Conservation (phyloP, 1,140 invertebrate species). For the Ooceraea biroi region DNA sequence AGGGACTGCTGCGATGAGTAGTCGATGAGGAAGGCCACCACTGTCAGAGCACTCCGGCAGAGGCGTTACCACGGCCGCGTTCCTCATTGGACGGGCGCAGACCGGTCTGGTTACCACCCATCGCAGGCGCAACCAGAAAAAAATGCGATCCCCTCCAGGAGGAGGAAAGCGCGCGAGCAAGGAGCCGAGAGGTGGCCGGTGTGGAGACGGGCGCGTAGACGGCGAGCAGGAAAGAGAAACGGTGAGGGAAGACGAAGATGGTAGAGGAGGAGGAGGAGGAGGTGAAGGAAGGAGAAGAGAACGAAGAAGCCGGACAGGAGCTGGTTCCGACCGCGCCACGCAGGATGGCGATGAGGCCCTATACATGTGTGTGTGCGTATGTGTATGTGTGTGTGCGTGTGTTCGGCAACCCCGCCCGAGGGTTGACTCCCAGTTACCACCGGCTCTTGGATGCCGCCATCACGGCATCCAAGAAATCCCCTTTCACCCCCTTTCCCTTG, state of each 20-base stretch:
- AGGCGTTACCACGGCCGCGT: conserved; percentile 76
- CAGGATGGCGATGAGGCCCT: conserved; percentile 52
- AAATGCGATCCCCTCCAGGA: conserved; percentile 75
- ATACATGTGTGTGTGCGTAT: too few species aligned
- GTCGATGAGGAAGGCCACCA: conserved; percentile 76
- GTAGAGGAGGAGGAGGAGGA: background rate
- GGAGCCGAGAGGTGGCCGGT: conserved; percentile 67
- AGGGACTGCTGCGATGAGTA: conserved; percentile 66
- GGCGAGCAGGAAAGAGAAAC: conserved; percentile 33
- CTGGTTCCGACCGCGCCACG: conserved; percentile 34
- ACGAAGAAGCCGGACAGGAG: conserved; percentile 65
- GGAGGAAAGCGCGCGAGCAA: conserved; percentile 76
- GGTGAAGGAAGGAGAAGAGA: conserved; percentile 53
- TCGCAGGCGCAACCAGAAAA: conserved; percentile 80
- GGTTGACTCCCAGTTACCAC: conserved; percentile 70
- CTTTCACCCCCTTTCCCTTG: conserved; percentile 43
- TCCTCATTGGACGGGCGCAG: conserved; percentile 79
- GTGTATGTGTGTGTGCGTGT: too few species aligned
- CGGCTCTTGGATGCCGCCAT: conserved; percentile 72
- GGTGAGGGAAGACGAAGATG: conserved; percentile 14
- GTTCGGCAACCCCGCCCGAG: conserved; percentile 72
- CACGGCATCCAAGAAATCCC: conserved; percentile 57
- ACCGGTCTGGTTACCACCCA: conserved; percentile 80
- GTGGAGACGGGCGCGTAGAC: conserved; percentile 53
- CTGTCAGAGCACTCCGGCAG: conserved; percentile 75